These are phyloP conservation scores for Callocephalon fimbriatum DNA, from an alignment of 2,113 vertebrate species.

Conservation along the genomic window DNA sequence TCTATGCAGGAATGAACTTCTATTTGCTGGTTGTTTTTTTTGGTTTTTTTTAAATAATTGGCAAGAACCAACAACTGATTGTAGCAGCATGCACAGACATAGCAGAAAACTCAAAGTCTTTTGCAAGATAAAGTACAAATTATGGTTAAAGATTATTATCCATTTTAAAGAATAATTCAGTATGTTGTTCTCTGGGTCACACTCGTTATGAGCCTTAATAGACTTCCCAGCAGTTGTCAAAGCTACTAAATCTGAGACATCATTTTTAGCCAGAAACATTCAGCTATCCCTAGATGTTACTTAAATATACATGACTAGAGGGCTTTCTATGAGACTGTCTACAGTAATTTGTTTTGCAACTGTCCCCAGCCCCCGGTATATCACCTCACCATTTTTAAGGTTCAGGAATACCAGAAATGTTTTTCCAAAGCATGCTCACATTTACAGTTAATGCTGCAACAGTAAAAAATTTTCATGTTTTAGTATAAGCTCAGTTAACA, in stretches of 20 bases:
- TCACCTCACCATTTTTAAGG: neutral
- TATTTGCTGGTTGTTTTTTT: neutral
- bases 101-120: neutral
- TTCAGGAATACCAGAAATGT: neutral
- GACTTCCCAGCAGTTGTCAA: constrained; percentile 35
- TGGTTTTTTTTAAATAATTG: neutral
- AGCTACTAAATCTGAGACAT: neutral
- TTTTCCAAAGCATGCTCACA: neutral
- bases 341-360: constrained; percentile 8
- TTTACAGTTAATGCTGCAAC: neutral
- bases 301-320: constrained; percentile 19
- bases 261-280: constrained; percentile 17
- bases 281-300: constrained; percentile 17
- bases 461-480: neutral
- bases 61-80: neutral
- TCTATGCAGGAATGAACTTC: neutral
- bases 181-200: neutral
- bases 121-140: neutral
- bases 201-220: neutral
- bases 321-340: constrained; percentile 30
- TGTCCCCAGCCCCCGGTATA: neutral
- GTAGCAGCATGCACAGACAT: neutral
- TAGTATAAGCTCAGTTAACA: neutral
- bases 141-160: neutral
- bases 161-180: neutral